Evolutionary conservation across 2,797 vertebrate genomes (phyloP).

Genomic region (Betta splendens): DNA sequence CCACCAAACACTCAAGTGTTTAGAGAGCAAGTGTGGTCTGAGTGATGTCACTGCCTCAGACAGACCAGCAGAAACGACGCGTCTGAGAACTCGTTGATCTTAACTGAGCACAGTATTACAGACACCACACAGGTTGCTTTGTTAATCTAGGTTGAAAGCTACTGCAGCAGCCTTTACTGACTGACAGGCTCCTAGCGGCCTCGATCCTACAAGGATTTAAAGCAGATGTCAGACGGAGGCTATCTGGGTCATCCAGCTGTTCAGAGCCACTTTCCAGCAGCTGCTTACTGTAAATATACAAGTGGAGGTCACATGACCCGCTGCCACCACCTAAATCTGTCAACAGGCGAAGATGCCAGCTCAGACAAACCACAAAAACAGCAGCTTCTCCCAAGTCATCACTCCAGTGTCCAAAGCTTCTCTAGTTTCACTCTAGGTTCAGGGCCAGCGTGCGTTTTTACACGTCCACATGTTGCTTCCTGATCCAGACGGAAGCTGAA

Average conservation of each 20-base stretch:
- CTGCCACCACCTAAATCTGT: background rate
- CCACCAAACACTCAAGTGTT: background rate
- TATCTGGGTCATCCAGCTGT: slow-evolving; percentile 47
- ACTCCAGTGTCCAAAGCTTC: too few relatives aligned
- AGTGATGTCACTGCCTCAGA: background rate
- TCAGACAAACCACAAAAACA: too few relatives aligned
- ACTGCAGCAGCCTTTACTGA: slow-evolving; percentile 6
- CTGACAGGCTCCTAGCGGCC: slow-evolving; percentile 3
- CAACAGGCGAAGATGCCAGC: too few relatives aligned
- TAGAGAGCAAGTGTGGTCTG: background rate
- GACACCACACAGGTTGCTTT: slow-evolving; percentile 1
- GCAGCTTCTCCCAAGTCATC: too few relatives aligned
- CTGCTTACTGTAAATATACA: background rate
- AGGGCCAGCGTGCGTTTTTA: too few relatives aligned
- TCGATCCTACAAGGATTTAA: slow-evolving; percentile 39
- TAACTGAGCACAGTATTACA: slow-evolving; percentile 17
- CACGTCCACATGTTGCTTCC: too few relatives aligned
- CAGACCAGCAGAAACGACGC: background rate
- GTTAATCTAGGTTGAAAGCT: slow-evolving; percentile 1
- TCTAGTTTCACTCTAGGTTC: too few relatives aligned
- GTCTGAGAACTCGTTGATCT: too few relatives aligned
- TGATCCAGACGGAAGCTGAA: too few relatives aligned
- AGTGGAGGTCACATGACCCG: background rate
- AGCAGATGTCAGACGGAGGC: slow-evolving; percentile 34
- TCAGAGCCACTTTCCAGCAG: slow-evolving; percentile 17